Base-by-base conservation (phyloP, 1,140 invertebrate genomes). In the Cydia splendana region DNA sequence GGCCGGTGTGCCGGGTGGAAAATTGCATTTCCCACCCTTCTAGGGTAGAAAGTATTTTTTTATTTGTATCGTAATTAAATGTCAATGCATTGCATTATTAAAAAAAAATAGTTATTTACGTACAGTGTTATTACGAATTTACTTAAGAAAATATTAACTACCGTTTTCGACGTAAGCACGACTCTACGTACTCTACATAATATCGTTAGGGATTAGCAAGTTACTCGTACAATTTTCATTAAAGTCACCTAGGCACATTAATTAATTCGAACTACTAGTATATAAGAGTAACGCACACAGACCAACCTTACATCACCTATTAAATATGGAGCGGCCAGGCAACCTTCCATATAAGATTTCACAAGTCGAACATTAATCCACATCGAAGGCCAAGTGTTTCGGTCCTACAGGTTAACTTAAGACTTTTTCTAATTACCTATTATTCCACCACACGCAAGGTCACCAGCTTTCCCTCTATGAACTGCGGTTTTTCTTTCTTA, bases 291-390 rank as follows among this genome's bases (percentile, higher is more conserved):
- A 57, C 57, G 57, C 20, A 24, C 57, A 62, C 57, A 62, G 1
- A 62, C 57, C 9, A 24, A 12, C 20, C 18, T 74, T 51, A 18
- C 15, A 28, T 18, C 48, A 45, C 24, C 20, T 53, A 74, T 51
- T 48, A 24, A 51, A 34, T 51, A 74, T 28, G 45, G 65, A 48
- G 65, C 74, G 53, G 75, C 45, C 65, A 75, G 65, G 38, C 84
- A 84, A 82, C 82, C 85, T 88, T 84, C 85, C 86, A 83, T 85
- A 83, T 83, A 82, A 76, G 82, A 83, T 86, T 88, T 84, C 81
- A 83, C 79, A 88, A 65, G n/a, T 18, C 80, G 77, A 82, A 84
- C 82, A 85, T 76, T 67, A 76, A 84, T 79, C 81, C 67, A 73
- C 65, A 53, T 53, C 76, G 80, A 84, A 86, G 85, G 85, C 84